Base-by-base conservation (phyloP, 2,797 vertebrate species). In the Gouania willdenowi region DNA sequence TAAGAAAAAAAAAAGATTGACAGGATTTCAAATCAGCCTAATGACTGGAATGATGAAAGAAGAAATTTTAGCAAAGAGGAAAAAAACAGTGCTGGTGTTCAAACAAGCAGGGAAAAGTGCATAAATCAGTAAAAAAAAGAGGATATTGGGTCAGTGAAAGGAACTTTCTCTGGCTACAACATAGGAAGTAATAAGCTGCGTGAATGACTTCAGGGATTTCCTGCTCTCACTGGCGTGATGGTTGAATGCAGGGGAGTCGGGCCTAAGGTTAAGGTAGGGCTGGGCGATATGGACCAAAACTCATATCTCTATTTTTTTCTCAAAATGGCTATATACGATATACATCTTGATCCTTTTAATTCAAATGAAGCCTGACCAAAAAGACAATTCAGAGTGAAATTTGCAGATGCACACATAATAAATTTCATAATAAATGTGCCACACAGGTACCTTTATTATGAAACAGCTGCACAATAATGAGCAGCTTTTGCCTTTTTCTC, bases 121-220 rank as follows among this genome's bases (percentile, higher is more conserved):
- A 56, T 4, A 13, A 31, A 61, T 49, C 44, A 72, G 31, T 58
- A 46, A 68, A 64, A 35, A 58, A 50, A 62, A 48, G 31, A 71
- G 52, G 41, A 53, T 47, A 58, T 73, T 56, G 77, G 75, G 46
- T 65, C 67, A 49, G 77, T 69, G 71, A 71, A 18, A 45, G 62
- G 45, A 79, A 80, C 75, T 46, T 74, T 69, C 66, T 74, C 43
- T 41, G 42, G 41, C 58, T 58, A 60, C 32, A 44, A 64, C 69
- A 84, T 84, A 83, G 87, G 78, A 87, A 88, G 83, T 79, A 82
- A 84, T 89, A 83, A 62, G 76, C 70, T 23, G 52, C 31, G 32
- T 81, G 77, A 85, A 89, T 79, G 81, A 87, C 82, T 77, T 82
- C 24, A 79, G 83, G 85, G 86, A 89, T 84, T 88, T 88, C 87